A percentile compares a stretch with the other conserved stretches of the same genome.
phyloP scores from a whole-genome alignment of 1,140 invertebrate genomes.

The Aphelinus atriplicis region DNA sequence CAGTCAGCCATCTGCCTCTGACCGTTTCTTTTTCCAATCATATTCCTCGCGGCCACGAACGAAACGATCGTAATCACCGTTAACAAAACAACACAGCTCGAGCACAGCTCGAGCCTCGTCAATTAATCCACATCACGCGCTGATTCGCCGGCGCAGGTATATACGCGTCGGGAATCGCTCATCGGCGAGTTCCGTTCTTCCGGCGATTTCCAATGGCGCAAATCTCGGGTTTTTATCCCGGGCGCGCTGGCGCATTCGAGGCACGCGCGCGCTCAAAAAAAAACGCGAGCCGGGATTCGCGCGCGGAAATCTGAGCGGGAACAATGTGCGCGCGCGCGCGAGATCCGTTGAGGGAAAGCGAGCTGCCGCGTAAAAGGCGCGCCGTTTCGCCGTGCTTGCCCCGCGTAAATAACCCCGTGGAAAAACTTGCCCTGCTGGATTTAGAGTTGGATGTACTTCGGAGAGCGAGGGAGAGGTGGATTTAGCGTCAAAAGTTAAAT shows the following conservation, averaged over 20 bases:
- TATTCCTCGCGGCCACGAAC: too few species aligned
- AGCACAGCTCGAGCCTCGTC: too few species aligned
- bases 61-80: too few species aligned
- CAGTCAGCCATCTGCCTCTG: too few species aligned
- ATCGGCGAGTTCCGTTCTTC: neutral
- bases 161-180: neutral
- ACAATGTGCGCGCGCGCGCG: neutral
- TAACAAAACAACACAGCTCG: too few species aligned
- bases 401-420: neutral
- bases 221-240: too few species aligned
- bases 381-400: neutral
- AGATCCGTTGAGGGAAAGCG: slow-evolving; percentile 14
- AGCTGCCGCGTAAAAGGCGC: neutral
- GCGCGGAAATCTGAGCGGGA: slow-evolving; percentile 16
- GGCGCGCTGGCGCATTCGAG: neutral
- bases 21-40: too few species aligned
- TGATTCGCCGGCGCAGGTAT: too few species aligned
- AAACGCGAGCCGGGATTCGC: neutral
- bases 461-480: too few species aligned
- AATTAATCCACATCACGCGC: too few species aligned
- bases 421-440: neutral
- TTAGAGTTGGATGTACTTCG: too few species aligned
- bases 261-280: neutral
- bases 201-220: too few species aligned
- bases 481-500: neutral